These are phyloP conservation scores for Diplosoma virens DNA, from an alignment of 23 tunicate genomes.

Conservation along the genomic window DNA sequence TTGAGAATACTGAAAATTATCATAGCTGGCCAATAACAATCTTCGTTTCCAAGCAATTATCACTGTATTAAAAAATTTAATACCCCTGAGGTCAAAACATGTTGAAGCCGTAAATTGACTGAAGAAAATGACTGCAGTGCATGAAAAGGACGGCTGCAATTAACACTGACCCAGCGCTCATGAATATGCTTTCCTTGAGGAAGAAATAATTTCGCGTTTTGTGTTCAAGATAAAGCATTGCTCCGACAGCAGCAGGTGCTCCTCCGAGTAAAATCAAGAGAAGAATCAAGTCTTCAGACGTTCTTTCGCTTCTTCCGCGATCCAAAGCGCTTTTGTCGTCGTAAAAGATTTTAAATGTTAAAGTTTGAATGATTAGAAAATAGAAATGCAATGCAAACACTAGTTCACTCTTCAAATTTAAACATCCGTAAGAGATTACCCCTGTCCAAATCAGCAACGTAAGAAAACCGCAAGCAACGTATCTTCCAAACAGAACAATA, in stretches of 20 bases:
- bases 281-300: constrained; percentile 5
- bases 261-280: background rate
- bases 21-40: too few relatives aligned
- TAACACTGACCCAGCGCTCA: too few relatives aligned
- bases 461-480: background rate
- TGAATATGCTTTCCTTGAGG: background rate
- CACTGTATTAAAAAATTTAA: too few relatives aligned
- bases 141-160: too few relatives aligned
- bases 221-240: background rate
- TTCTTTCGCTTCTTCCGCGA: background rate
- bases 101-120: too few relatives aligned
- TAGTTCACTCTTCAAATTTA: too few relatives aligned
- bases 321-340: background rate
- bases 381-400: background rate
- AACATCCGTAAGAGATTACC: background rate
- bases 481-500: background rate
- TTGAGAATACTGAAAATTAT: too few relatives aligned
- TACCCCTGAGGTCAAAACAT: too few relatives aligned
- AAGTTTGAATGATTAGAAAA: background rate
- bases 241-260: background rate
- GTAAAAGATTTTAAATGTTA: background rate
- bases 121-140: too few relatives aligned
- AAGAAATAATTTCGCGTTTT: background rate
- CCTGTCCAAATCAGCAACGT: background rate
- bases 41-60: too few relatives aligned